Percentiles rank a stretch among this genome's conserved stretches.
phyloP scores from a whole-genome alignment of 2,113 vertebrate genomes.

The Onychostoma macrolepis region DNA sequence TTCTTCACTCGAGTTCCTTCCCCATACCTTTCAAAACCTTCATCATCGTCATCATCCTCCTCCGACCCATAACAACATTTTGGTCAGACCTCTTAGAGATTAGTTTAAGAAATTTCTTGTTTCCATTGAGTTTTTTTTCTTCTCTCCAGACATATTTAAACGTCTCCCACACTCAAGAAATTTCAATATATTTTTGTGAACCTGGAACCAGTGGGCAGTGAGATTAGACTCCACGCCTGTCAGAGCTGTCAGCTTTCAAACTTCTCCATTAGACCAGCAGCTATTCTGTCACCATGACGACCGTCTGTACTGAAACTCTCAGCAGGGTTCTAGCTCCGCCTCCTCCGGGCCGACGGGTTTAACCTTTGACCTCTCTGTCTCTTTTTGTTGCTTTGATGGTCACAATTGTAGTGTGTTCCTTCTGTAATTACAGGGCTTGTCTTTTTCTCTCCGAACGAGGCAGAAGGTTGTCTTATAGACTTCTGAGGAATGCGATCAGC shows the following conservation, averaged over 20 bases:
- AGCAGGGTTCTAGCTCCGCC: slow-evolving; percentile 37
- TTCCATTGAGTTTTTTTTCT: not conserved
- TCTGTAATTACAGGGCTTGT: slow-evolving; percentile 35
- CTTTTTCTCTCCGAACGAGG: not conserved
- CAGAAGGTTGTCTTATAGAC: not conserved
- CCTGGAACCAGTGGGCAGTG: slow-evolving; percentile 26
- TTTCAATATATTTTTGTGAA: not conserved
- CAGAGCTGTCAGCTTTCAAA: slow-evolving; percentile 30
- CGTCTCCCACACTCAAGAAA: slow-evolving; percentile 14
- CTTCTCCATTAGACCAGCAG: slow-evolving; percentile 29
- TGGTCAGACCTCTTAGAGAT: not conserved
- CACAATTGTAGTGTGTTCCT: slow-evolving; percentile 5
- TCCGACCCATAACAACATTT: not conserved
- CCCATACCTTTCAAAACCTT: slow-evolving; percentile 10
- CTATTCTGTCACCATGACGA: slow-evolving; percentile 35
- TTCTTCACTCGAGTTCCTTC: not conserved
- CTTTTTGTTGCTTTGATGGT: slow-evolving; percentile 12
- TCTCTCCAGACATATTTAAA: not conserved
- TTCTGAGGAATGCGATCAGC: not conserved
- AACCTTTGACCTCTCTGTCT: slow-evolving; percentile 29
- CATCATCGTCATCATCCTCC: not conserved
- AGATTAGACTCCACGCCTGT: slow-evolving; percentile 20
- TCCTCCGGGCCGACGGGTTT: slow-evolving; percentile 2
- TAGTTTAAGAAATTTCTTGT: not conserved
- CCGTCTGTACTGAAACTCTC: slow-evolving; percentile 27